Base-by-base conservation (phyloP, 1,140 invertebrate species). In the Helicorthomorpha holstii region DNA sequence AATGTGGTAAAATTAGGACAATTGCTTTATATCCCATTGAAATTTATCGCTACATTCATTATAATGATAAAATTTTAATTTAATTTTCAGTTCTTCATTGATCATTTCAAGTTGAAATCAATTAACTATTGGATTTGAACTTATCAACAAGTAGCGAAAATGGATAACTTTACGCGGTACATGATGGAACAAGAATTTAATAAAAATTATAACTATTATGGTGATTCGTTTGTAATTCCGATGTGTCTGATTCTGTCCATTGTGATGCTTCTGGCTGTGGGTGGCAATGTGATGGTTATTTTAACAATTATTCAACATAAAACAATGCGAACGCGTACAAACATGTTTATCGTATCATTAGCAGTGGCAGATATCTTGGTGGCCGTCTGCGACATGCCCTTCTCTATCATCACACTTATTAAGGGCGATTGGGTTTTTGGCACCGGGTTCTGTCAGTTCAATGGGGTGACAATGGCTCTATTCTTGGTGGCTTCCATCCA, bases 401-500 rank as follows among this genome's bases (percentile, higher is more conserved):
- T 71, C 51, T 64, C 69, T 4, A 56, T 72, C 24, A 59, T 64
- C 7, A 71, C 70, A 1, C 53, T 72, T 1, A 57, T 70, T 2
- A 50, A 58, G 4, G 62, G 66, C 4, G 29, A 57, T 0, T 73
- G 70, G 70, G 56, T 64, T 4, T 67, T 71, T 48, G 62, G 62
- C 0, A 44, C 60, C 1, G 48, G 46, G 3, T 55, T 69, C 45
- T 73, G 70, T 51, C 55, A 61, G 48, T 60, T 73, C 19, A 70
- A 72, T 50, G 69, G 66, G 1, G 72, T 71, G 61, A 56, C 66
- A 27, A 70, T 65, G 56, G 61, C 66, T 1, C 58, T 71, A 12
- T 70, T 68, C 29, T 62, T 72, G 41, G 63, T 70, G 16, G 61
- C 66, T 14, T 72, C 70, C 29, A 64, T 70, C 50, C 71, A 73